These are phyloP conservation scores for Myiotriccus ornatus DNA, from an alignment of 2,797 vertebrate species.

Conservation along the genomic window DNA sequence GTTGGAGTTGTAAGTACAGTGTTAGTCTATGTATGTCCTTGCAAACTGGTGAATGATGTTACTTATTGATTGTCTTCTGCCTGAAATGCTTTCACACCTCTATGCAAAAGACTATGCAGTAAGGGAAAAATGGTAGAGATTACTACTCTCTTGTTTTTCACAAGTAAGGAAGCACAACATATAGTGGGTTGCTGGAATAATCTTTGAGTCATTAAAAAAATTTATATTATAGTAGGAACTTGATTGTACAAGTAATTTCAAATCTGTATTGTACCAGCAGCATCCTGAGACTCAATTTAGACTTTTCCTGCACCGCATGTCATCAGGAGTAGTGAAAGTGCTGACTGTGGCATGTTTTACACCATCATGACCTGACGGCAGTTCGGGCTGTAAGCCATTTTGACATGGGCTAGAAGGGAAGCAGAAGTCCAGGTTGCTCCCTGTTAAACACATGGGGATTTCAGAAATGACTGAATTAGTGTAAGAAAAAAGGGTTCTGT, in stretches of 20 bases:
- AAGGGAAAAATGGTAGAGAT: not conserved
- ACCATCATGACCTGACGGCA: not conserved
- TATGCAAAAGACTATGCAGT: not conserved
- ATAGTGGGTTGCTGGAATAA: not conserved
- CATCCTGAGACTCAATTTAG: not conserved
- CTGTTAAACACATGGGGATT: not conserved
- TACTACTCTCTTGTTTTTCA: not conserved
- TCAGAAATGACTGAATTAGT: not conserved
- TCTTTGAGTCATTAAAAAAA: not conserved
- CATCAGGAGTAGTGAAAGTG: not conserved
- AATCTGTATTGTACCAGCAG: not conserved
- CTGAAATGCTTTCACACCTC: not conserved
- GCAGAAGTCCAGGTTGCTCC: not conserved
- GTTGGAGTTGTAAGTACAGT: conserved; percentile 89
- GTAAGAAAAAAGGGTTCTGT: not conserved
- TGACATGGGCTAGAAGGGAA: not conserved
- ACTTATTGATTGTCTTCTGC: not conserved
- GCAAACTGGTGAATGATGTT: not conserved
- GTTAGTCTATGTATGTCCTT: not conserved
- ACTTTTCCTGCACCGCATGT: not conserved
- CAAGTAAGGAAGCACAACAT: not conserved
- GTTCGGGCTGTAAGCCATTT: not conserved
- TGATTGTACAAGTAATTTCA: not conserved
- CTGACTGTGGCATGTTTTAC: not conserved
- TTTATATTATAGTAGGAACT: not conserved